Base-by-base conservation (phyloP, 2,113 vertebrate genomes). In the Gallinago undulata region DNA sequence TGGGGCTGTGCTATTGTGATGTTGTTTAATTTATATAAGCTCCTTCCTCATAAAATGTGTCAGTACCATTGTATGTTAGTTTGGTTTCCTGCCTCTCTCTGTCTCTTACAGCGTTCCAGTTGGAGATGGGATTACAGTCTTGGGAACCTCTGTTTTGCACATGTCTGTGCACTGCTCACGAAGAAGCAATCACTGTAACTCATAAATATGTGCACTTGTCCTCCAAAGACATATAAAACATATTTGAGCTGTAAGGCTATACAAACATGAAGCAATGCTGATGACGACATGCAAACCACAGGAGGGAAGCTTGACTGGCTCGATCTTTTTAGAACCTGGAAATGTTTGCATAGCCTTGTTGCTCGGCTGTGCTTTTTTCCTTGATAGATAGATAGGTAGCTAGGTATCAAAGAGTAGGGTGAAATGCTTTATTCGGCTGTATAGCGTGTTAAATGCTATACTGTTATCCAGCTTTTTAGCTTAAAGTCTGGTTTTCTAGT, bases 201-300 rank as follows among this genome's bases (percentile, higher is more conserved):
- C 93, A 91, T 93, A 93, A 97, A 96, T 97, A 93, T 76, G 95
- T 89, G 92, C 86, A 47, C 86, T 96, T 43, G 5, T 90, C 89
- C 95, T 96, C 93, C 77, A 89, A 96, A 96, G 95, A 89, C 93
- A 91, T 60, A 94, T 93, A 97, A 97, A 96, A 48, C 77, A 67
- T 97, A 87, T 97, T 97, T 97, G 96, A 97, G 90, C 87, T 96
- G 45, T 94, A 94, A 95, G 95, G 79, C 92, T 97, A 12, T 96
- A 89, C 95, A 97, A 97, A 97, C 94, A 97, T 2, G 2, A 63
- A 94, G 90, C 78, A 72, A 39, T 95, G 93, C 79, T 90, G 96
- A 75, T 94, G 95, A 94, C 33, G 93, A 95, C 94, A 97, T 37
- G 73, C 84, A 95, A 89, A 91, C 92, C 96, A 93, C 94, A 64